These are phyloP conservation scores for Petrocephalus sullivani DNA, from an alignment of 2,797 vertebrate genomes.

Conservation along the genomic window DNA sequence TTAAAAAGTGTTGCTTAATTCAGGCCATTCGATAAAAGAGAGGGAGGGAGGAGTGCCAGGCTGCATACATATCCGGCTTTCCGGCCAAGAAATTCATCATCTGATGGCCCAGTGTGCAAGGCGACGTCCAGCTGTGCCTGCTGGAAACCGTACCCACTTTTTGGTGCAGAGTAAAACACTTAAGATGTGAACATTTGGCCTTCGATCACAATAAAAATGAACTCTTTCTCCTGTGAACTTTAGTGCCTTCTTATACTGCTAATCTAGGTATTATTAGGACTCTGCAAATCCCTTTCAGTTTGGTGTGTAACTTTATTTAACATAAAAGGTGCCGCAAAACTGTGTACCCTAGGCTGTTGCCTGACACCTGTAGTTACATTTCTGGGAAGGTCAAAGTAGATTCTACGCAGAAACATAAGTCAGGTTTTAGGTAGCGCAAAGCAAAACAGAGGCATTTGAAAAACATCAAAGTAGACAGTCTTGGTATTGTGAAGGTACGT, in stretches of 20 bases:
- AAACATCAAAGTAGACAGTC: not conserved
- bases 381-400: not conserved
- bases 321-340: not conserved
- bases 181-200: not conserved
- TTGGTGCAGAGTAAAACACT: not conserved
- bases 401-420: not conserved
- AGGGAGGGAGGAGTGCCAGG: not conserved
- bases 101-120: not conserved
- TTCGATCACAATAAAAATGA: not conserved
- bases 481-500: not conserved
- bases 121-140: not conserved
- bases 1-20: constrained; percentile 17
- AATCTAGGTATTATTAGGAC: not conserved
- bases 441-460: not conserved
- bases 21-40: constrained; percentile 11
- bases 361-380: not conserved
- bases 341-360: not conserved
- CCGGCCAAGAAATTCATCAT: constrained; percentile 4
- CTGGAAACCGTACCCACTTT: not conserved
- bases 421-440: not conserved
- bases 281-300: not conserved
- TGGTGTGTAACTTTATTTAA: not conserved
- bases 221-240: not conserved
- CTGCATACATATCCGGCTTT: constrained; percentile 7
- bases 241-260: not conserved